Evolutionary conservation across 2,113 vertebrate species (phyloP), one percentile per base, ranked within the genome.

Genomic region (Prionailurus viverrinus): DNA sequence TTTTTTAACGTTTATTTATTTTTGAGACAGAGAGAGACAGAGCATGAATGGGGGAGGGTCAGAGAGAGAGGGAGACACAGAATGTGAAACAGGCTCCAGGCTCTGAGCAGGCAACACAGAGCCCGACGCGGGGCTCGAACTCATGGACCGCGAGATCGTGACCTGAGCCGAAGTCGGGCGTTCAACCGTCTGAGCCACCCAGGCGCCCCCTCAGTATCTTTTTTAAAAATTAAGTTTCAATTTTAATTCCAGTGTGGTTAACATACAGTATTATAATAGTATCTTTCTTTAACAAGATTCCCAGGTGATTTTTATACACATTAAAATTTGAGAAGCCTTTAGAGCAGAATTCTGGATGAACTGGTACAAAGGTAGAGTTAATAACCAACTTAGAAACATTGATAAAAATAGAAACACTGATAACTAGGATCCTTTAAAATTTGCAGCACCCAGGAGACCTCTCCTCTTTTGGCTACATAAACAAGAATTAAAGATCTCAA

Each of bases 301-400:
- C 45, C 53, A 55, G n/a, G 45, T 87, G 92, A 94, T 74, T 87
- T 94, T 85, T 91, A 71, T 80, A 73, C 21, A 86, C n/a, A 79
- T 69, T 45, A 87, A 86, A 71, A 51, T 91, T 90, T 83, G 61
- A 92, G 89, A 92, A 48, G 36, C 13, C 10, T 58, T 58, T 81
- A 19, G 58, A 82, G 51, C 16, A 91, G 53, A 81, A 90, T 21
- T 85, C 65, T 83, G 61, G 48, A 69, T 13, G 61, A 86, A 48
- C 0, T 48, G 21, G 25, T 58, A 58, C 45, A 83, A 55, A 91
- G 55, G 21, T 36, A 15, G 41, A n/a, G 89, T 76, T 92, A 68
- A 92, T 48, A 94, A 48, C 15, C 33, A 6, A 88, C 69, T 78
- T 2, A 88, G 36, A 63, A 68, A 66, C 48, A 61, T 14, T 13